These are phyloP conservation scores for Rhodophaea formosa DNA, from an alignment of 2,888 invertebrate genomes.

Conservation along the genomic window DNA sequence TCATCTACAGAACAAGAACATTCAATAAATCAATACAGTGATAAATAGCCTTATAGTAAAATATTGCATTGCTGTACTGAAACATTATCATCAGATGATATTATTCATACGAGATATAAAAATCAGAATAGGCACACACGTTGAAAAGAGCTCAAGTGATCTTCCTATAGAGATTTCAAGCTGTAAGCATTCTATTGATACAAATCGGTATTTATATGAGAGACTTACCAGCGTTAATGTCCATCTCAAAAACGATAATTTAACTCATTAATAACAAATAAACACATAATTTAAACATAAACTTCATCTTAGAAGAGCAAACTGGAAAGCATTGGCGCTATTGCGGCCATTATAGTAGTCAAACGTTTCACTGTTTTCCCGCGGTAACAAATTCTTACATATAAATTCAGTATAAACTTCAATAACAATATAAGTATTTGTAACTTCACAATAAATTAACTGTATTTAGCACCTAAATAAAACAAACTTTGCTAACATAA, in stretches of 20 bases:
- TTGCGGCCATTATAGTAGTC: slow-evolving; percentile 79
- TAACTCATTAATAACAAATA: slow-evolving; percentile 45
- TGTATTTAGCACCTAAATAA: background rate
- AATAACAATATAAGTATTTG: background rate
- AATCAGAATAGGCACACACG: slow-evolving; percentile 21
- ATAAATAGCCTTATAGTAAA: too few species aligned
- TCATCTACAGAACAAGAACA: too few species aligned
- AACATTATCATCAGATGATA: background rate
- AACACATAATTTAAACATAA: slow-evolving; percentile 47
- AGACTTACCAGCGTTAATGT: slow-evolving; percentile 75
- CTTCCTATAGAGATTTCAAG: background rate
- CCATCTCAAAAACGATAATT: slow-evolving; percentile 66
- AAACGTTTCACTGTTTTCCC: slow-evolving; percentile 77
- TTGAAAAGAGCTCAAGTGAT: slow-evolving; percentile 32
- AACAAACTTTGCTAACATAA: slow-evolving; percentile 4
- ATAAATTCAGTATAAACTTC: slow-evolving; percentile 21
- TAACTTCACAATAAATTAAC: background rate
- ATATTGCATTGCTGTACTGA: background rate
- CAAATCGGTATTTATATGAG: slow-evolving; percentile 26
- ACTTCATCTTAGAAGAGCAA: slow-evolving; percentile 61
- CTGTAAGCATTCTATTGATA: slow-evolving; percentile 34
- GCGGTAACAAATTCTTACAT: slow-evolving; percentile 58
- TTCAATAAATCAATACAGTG: too few species aligned
- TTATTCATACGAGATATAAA: background rate
- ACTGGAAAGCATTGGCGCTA: slow-evolving; percentile 78